Evolutionary conservation across 2,888 invertebrate species (phyloP).

Genomic region (Tribolium freemani): DNA sequence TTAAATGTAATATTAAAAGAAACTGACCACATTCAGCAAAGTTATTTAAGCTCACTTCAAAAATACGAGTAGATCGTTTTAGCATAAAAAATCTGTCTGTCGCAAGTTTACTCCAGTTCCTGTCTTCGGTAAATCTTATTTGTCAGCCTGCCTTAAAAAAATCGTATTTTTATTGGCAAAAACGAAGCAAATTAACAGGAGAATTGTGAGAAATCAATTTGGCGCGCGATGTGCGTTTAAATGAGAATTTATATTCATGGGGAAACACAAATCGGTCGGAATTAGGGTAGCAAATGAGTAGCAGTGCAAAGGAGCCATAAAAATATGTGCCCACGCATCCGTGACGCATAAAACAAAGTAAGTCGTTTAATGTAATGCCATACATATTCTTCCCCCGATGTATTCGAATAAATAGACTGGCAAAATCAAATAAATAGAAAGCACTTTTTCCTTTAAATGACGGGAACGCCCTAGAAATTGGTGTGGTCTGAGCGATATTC

Average conservation of each 20-base stretch:
- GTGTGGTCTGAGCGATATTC: conserved; percentile 22
- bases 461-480: conserved; percentile 44
- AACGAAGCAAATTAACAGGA: too few species aligned
- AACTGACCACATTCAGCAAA: neutral
- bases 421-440: conserved; percentile 49
- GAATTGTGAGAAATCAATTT: conserved; percentile 2
- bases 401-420: conserved; percentile 45
- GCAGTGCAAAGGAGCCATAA: conserved; percentile 40
- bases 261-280: conserved; percentile 38
- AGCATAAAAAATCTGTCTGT: too few species aligned
- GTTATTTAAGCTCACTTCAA: neutral
- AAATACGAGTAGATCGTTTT: neutral
- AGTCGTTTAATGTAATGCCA: conserved; percentile 49
- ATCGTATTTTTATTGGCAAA: too few species aligned
- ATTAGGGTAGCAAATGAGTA: conserved; percentile 34
- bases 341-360: conserved; percentile 53
- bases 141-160: too few species aligned
- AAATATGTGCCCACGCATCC: conserved; percentile 50
- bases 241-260: conserved; percentile 41
- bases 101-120: too few species aligned
- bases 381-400: conserved; percentile 46
- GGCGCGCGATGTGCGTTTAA: neutral
- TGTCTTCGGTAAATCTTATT: too few species aligned
- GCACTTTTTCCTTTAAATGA: conserved; percentile 40
- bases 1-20: neutral